phyloP scores from a whole-genome alignment of 2,113 vertebrate species.

The Carlito syrichta region DNA sequence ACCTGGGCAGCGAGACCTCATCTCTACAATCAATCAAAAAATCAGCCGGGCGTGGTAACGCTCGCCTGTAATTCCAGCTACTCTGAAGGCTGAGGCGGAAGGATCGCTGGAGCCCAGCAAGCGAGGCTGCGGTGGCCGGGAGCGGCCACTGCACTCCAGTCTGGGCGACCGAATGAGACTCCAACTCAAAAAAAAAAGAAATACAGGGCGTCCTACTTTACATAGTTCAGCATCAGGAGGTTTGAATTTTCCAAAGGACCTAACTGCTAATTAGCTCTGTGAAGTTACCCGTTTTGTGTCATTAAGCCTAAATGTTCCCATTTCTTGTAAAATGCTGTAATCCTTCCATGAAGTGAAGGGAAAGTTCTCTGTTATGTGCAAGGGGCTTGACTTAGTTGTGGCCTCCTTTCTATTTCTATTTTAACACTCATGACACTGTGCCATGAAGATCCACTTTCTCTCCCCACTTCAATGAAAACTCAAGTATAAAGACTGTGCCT shows the following conservation, averaged over 20 bases:
- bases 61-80: no score
- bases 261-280: background rate
- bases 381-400: background rate
- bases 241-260: background rate
- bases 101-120: no score
- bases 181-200: no score
- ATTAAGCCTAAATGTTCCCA: background rate
- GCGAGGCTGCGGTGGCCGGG: no score
- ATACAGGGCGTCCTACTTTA: background rate
- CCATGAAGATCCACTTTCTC: background rate
- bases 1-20: no score
- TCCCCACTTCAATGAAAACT: background rate
- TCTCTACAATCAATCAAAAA: no score
- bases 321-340: background rate
- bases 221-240: background rate
- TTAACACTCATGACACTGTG: accelerated
- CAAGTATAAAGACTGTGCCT: background rate
- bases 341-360: background rate
- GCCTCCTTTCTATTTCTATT: background rate
- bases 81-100: no score
- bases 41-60: no score
- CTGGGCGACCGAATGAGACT: no score
- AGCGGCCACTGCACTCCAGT: no score
- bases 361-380: background rate
- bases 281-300: background rate